These are phyloP conservation scores for Seladonia tumulorum DNA, from an alignment of 2,888 invertebrate species.

Conservation along the genomic window DNA sequence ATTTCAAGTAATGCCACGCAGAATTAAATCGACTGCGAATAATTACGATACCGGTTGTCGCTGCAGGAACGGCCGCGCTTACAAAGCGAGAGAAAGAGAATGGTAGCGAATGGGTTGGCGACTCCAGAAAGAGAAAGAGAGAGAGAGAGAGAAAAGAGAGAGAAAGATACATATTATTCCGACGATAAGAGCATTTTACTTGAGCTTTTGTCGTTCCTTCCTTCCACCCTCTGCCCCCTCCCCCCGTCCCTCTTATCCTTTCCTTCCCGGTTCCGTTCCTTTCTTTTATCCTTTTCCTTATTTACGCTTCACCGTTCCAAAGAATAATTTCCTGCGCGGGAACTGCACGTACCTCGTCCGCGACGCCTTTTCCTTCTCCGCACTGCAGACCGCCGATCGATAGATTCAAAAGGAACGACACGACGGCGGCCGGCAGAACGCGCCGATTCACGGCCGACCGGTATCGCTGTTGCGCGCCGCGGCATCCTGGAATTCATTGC, in stretches of 20 bases:
- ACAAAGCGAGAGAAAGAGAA: background rate
- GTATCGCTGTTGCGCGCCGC: background rate
- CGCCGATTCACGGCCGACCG: conserved; percentile 41
- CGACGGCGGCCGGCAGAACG: conserved; percentile 18
- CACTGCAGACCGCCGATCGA: conserved; percentile 48
- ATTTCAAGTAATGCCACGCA: conserved; percentile 56
- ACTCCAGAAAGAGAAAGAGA: background rate
- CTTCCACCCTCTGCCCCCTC: background rate
- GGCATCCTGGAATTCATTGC: conserved; percentile 18
- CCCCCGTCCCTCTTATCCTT: background rate
- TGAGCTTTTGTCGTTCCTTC: conserved; percentile 40
- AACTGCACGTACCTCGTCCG: conserved; percentile 35
- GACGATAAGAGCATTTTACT: conserved; percentile 66
- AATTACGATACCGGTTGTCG: conserved; percentile 56
- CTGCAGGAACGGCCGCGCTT: background rate
- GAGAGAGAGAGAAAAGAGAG: background rate
- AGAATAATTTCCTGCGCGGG: conserved; percentile 66
- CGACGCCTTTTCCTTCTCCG: conserved; percentile 38
- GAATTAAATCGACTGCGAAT: conserved; percentile 68
- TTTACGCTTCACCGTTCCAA: conserved; percentile 55
- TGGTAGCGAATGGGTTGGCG: background rate
- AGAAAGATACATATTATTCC: conserved; percentile 54
- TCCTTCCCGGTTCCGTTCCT: background rate
- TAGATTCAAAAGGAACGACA: conserved; percentile 50
- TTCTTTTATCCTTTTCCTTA: conserved; percentile 30